Evolutionary conservation across 2,888 invertebrate species (phyloP).

Genomic region (Heliconius cydno): DNA sequence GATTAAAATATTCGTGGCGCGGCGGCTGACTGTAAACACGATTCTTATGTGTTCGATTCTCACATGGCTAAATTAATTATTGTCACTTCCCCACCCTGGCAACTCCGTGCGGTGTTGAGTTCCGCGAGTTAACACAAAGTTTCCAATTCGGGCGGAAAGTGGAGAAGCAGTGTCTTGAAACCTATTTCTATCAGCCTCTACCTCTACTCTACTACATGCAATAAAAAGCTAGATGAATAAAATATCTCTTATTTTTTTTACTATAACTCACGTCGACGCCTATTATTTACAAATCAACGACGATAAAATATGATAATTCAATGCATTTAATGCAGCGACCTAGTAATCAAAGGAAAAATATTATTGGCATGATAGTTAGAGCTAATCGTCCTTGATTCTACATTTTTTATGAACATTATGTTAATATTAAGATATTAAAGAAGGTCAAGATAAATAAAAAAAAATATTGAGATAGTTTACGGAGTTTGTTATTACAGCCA

Average conservation of each 20-base stretch:
- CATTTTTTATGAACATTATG: conserved; percentile 2
- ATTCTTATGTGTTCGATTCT: not conserved
- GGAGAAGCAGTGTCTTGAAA: too few relatives aligned
- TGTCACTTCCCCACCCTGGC: not conserved
- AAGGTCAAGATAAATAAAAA: conserved; percentile 1
- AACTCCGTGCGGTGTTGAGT: not conserved
- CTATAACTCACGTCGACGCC: not conserved
- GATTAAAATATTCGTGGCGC: not conserved
- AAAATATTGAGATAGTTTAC: not conserved
- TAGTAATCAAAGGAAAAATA: conserved; percentile 20
- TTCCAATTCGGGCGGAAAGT: too few relatives aligned
- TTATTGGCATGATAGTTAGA: conserved; percentile 11
- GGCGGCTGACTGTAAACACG: not conserved
- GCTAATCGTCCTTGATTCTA: conserved; percentile 5
- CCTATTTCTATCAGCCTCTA: too few relatives aligned
- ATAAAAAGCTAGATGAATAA: not conserved
- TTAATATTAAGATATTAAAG: not conserved
- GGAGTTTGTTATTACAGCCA: not conserved
- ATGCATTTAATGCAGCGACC: conserved; percentile 11
- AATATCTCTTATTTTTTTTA: not conserved
- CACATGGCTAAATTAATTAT: not conserved
- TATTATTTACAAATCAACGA: conserved; percentile 14
- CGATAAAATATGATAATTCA: conserved; percentile 19
- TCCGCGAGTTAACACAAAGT: not conserved
- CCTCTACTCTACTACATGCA: too few relatives aligned